Percentiles rank a stretch among this genome's conserved stretches.
Conservation (phyloP, 1,140 invertebrate genomes). For the Zaprionus tsacasi region DNA sequence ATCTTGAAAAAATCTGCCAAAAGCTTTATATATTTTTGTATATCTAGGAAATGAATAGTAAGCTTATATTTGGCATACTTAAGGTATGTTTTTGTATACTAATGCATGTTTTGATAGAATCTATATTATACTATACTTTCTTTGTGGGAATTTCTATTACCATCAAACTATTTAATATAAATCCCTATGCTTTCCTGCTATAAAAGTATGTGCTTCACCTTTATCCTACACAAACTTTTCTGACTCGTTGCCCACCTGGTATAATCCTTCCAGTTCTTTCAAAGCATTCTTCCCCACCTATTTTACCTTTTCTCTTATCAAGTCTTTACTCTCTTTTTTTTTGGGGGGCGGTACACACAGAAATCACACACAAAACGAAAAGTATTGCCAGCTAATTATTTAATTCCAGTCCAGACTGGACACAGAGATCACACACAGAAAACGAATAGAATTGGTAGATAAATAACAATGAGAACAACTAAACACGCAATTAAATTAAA, state of each 20-base stretch:
- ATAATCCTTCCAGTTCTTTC: not conserved
- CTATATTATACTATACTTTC: too few relatives aligned
- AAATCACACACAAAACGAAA: not conserved
- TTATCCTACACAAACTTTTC: not conserved
- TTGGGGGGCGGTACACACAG: constrained; percentile 12
- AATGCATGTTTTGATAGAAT: too few relatives aligned
- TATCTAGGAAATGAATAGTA: not conserved
- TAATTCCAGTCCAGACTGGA: constrained; percentile 10
- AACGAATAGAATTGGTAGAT: constrained; percentile 46
- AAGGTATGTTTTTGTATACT: too few relatives aligned
- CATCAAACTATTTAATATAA: too few relatives aligned
- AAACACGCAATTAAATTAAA: constrained; percentile 48
- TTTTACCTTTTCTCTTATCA: not conserved
- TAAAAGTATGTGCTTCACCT: too few relatives aligned
- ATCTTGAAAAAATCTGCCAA: not conserved
- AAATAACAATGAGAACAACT: constrained; percentile 46
- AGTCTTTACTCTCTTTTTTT: not conserved
- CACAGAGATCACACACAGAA: constrained; percentile 22
- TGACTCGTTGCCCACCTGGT: not conserved
- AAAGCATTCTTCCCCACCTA: not conserved
- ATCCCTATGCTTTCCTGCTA: too few relatives aligned
- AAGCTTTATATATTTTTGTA: not conserved
- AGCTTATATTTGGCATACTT: not conserved
- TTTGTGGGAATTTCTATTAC: too few relatives aligned
- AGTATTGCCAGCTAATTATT: constrained; percentile 30